Conservation (phyloP, 2,888 invertebrate genomes). For the Eupelmus urozonus region DNA sequence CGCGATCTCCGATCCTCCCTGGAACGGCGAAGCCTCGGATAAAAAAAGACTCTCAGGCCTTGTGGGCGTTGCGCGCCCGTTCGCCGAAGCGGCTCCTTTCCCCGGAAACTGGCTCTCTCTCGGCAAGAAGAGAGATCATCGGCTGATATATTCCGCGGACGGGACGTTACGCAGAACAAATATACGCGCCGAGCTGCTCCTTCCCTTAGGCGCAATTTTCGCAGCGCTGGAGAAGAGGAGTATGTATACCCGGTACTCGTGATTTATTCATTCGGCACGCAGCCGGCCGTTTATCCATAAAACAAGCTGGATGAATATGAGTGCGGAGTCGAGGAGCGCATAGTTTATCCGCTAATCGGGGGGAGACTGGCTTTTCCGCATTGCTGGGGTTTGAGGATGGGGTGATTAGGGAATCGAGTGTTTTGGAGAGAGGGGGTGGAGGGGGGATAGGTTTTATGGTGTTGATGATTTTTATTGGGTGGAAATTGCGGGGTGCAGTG, state of each 20-base stretch:
- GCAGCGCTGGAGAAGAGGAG: no score
- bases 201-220: no score
- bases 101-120: slow-evolving; percentile 4
- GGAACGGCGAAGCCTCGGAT: not conserved
- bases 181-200: no score
- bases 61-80: slow-evolving; percentile 19
- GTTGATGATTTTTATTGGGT: no score
- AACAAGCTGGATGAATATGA: no score
- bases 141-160: slow-evolving; percentile 40
- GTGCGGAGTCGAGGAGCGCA: slow-evolving; percentile 3
- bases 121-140: slow-evolving; percentile 15
- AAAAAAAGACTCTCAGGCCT: not conserved
- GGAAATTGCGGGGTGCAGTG: no score
- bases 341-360: not conserved
- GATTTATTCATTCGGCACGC: slow-evolving; percentile 68
- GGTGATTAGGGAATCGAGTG: slow-evolving; percentile 1
- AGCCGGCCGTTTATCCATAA: slow-evolving; percentile 67
- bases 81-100: slow-evolving; percentile 20
- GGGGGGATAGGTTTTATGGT: no score
- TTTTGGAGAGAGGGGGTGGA: no score
- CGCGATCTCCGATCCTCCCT: no score
- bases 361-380: no score
- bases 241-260: slow-evolving; percentile 63
- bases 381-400: not conserved
- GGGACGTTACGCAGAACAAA: slow-evolving; percentile 35